Evolutionary conservation across 1,140 invertebrate genomes (phyloP), one percentile per base, ranked within the genome.

Genomic region (Calliopsis andreniformis): DNA sequence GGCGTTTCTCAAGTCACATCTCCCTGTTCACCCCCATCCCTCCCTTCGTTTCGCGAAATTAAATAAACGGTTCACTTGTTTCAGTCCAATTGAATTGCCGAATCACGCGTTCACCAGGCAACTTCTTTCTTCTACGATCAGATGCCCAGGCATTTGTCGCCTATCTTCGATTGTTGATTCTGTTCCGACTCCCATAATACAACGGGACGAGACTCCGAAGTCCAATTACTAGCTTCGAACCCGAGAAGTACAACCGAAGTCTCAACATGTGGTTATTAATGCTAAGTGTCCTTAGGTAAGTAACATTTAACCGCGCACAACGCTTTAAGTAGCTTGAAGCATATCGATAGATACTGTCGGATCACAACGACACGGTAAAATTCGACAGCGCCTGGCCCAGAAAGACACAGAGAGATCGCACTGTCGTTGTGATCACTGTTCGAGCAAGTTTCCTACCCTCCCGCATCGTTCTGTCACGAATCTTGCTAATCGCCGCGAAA

Each of bases 211-310:
- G n/a, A n/a, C n/a, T n/a, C n/a, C n/a, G n/a, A n/a, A n/a, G n/a
- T n/a, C n/a, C n/a, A n/a, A n/a, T n/a, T n/a, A n/a, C 39, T 43
- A 28, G 35, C 62, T 39, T 23, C 16, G 42, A 47, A 20, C 63
- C 66, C 53, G 63, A n/a, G 28, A 68, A 76, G 42, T 76, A 68
- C 53, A 68, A 76, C 53, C 53, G 63, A 76, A 76, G 72, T 69
- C 64, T 53, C 72, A 25, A 51, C 53, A 39, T 51, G 30, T 68
- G 20, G 23, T 59, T 30, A 59, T 68, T 69, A 69, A 76, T 43
- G 72, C 72, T 58, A 76, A 76, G 72, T 76, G 64, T 76, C 72
- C 72, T 69, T 76, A 69, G 64, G 43, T 76, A 69, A 76, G 73
- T 61, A 69, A 76, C 64, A 69, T 76, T 76, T 53, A 76, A 76